Conservation (phyloP, 1,140 invertebrate species). For the Drosophila seguyi region DNA sequence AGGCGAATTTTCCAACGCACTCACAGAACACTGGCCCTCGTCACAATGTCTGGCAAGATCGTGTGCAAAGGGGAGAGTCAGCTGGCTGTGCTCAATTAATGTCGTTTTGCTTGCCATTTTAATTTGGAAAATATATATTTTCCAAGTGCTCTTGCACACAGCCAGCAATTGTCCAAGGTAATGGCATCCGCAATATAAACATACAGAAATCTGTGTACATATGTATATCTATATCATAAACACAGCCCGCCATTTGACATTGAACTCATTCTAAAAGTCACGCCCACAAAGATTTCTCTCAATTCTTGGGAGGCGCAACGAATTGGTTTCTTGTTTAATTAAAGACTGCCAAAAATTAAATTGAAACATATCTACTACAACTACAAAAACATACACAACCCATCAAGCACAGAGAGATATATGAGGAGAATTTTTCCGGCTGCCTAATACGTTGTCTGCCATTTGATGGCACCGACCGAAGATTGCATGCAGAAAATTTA, state of each 20-base stretch:
- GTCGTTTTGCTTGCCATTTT: conserved; percentile 60
- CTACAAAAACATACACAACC: conserved; percentile 10
- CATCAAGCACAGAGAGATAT: background rate
- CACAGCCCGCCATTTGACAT: conserved; percentile 34
- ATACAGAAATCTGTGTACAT: background rate
- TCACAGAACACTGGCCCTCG: conserved; percentile 33
- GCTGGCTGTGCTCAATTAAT: conserved; percentile 70
- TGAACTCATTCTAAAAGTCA: conserved; percentile 55
- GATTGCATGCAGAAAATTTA: conserved; percentile 53
- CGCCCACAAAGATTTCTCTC: conserved; percentile 18
- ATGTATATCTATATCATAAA: conserved; percentile 14
- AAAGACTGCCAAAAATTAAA: conserved; percentile 33
- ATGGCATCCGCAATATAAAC: background rate
- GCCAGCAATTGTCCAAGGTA: conserved; percentile 8
- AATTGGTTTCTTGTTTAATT: conserved; percentile 42
- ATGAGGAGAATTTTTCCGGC: conserved; percentile 4
- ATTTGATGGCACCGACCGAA: conserved; percentile 12
- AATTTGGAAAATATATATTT: conserved; percentile 33
- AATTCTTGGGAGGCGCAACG: background rate
- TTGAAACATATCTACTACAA: conserved; percentile 28
- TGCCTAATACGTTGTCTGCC: conserved; percentile 11
- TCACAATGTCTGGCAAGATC: conserved; percentile 73
- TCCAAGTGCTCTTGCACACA: background rate
- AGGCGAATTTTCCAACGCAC: conserved; percentile 45
- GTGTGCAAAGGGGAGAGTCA: conserved; percentile 51